Percentiles rank a stretch among this genome's conserved stretches.
Conservation (phyloP, 2,888 invertebrate species). For the Lottia scabra region DNA sequence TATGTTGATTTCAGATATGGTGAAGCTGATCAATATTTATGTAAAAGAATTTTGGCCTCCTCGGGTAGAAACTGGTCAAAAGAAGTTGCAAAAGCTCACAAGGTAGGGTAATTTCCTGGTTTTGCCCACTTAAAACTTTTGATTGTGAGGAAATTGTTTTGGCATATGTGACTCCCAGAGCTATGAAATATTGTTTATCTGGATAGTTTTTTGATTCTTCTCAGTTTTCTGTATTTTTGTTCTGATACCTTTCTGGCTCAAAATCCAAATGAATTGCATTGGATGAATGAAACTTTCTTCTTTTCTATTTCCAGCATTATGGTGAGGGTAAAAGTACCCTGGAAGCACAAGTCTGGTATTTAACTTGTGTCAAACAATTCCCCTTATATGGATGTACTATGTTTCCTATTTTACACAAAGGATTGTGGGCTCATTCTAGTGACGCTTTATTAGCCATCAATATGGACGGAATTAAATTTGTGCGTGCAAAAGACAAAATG, state of each 20-base stretch:
- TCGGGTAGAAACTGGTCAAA: slow-evolving; percentile 67
- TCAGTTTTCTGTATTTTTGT: too few species aligned
- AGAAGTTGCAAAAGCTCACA: slow-evolving; percentile 68
- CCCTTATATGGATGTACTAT: slow-evolving; percentile 90
- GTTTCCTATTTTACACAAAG: slow-evolving; percentile 90
- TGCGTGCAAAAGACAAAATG: slow-evolving; percentile 91
- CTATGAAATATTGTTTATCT: too few species aligned
- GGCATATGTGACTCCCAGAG: too few species aligned
- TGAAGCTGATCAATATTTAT: slow-evolving; percentile 88
- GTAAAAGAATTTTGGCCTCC: slow-evolving; percentile 62
- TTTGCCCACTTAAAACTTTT: too few species aligned
- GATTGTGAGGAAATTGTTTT: too few species aligned
- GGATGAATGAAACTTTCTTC: not conserved
- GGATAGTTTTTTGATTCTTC: too few species aligned
- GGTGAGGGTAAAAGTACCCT: slow-evolving; percentile 92
- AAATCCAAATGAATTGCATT: too few species aligned
- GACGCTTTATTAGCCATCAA: slow-evolving; percentile 85
- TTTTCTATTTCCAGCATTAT: slow-evolving; percentile 72
- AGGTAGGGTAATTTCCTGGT: slow-evolving; percentile 48
- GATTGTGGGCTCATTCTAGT: slow-evolving; percentile 89
- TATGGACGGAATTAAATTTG: slow-evolving; percentile 89
- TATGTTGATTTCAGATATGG: slow-evolving; percentile 74
- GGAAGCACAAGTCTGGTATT: slow-evolving; percentile 91
- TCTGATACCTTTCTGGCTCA: too few species aligned
- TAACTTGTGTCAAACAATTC: slow-evolving; percentile 97